Conservation (phyloP, 35 echinoderm and acorn worm genomes). For the Chiridota heheva region DNA sequence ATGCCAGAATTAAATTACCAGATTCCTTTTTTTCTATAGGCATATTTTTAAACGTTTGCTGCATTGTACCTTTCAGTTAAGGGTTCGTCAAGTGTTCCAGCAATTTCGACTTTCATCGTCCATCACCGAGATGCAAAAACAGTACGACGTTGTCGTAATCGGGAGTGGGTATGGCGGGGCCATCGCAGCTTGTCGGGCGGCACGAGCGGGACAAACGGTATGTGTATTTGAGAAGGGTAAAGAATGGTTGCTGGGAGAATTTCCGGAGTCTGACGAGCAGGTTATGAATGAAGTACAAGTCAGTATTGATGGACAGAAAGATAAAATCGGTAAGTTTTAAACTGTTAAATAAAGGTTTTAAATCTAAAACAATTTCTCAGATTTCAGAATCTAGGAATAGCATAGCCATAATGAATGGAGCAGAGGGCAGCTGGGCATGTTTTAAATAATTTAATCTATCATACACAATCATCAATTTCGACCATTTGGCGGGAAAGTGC, state of each 20-base stretch:
- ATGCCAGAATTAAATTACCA: no score
- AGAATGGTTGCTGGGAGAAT: slow-evolving; percentile 45
- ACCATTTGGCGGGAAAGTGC: no score
- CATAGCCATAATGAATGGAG: neutral
- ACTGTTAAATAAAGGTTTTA: neutral
- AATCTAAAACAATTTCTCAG: neutral
- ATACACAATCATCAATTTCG: no score
- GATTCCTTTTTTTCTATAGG: no score
- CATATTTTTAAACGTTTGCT: no score
- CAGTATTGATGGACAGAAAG: slow-evolving; percentile 7
- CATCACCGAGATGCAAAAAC: slow-evolving; percentile 9
- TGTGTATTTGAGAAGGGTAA: slow-evolving; percentile 44
- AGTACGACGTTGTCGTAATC: slow-evolving; percentile 44
- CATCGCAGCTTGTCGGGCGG: slow-evolving; percentile 37
- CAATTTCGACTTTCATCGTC: slow-evolving; percentile 24
- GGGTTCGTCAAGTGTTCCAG: no score
- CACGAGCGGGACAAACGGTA: slow-evolving; percentile 33
- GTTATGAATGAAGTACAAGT: slow-evolving; percentile 26
- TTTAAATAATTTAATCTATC: neutral
- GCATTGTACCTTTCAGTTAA: no score
- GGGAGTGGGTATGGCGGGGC: slow-evolving; percentile 47
- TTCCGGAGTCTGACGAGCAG: neutral
- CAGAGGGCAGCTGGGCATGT: neutral
- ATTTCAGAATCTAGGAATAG: neutral
- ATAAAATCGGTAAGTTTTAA: slow-evolving; percentile 22